phyloP scores from a whole-genome alignment of 2,113 vertebrate genomes.

The Mobula birostris region DNA sequence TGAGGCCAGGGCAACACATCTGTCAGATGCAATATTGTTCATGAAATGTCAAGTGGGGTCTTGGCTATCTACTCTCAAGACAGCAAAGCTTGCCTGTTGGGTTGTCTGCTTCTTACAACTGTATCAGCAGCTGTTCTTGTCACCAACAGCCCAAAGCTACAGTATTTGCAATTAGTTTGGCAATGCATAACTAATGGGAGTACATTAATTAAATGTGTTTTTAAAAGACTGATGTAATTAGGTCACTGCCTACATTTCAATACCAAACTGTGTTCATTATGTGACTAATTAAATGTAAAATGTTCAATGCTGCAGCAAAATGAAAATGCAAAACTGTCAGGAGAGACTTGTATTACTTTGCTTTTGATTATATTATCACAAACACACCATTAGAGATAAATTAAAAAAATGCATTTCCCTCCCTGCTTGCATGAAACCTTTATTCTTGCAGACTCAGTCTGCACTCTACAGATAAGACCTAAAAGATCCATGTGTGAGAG shows the following conservation, averaged over 20 bases:
- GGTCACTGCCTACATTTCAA: constrained; percentile 30
- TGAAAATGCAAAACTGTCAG: constrained; percentile 29
- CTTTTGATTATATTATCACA: neutral
- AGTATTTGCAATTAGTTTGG: constrained; percentile 25
- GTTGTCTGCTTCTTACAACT: neutral
- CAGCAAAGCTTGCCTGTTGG: neutral
- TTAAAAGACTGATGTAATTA: constrained; percentile 38
- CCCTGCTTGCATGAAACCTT: neutral
- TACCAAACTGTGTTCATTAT: constrained; percentile 32
- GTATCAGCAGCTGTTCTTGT: neutral
- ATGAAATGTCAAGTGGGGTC: neutral
- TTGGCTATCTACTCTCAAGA: too few species aligned
- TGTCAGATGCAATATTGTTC: neutral
- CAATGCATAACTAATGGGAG: constrained; percentile 35
- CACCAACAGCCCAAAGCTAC: neutral
- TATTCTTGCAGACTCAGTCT: neutral
- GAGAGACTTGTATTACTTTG: neutral
- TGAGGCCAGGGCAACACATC: neutral
- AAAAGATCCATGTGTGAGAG: neutral
- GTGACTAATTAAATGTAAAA: constrained; percentile 36
- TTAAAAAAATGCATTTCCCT: neutral
- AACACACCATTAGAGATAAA: neutral
- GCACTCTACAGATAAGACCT: neutral
- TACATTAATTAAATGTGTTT: constrained; percentile 38
- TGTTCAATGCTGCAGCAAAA: constrained; percentile 7